phyloP scores from a whole-genome alignment of 2,888 invertebrate species.

The Orchesellides sinensis region DNA sequence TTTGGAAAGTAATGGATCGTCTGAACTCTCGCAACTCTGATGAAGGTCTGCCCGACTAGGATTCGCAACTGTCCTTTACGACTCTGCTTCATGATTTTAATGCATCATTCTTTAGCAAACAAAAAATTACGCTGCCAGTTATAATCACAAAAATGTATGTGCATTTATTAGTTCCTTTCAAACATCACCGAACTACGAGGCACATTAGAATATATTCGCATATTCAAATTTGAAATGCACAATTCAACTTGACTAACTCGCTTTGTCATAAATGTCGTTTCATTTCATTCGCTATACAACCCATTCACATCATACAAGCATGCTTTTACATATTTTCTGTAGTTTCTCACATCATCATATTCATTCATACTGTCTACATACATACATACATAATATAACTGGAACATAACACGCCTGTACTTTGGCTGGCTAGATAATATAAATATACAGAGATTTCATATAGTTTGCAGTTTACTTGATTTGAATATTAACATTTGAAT shows the following conservation, averaged over 20 bases:
- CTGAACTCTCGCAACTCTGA: conserved; percentile 10
- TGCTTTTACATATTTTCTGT: background rate
- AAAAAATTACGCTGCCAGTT: background rate
- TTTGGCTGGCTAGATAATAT: conserved; percentile 14
- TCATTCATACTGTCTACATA: conserved; percentile 10
- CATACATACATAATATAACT: conserved; percentile 24
- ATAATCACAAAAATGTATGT: conserved; percentile 49
- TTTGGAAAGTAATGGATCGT: conserved; percentile 12
- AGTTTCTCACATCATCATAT: too few species aligned
- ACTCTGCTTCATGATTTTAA: background rate
- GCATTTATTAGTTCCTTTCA: conserved; percentile 54
- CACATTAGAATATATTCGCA: conserved; percentile 52
- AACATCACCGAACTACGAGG: conserved; percentile 52
- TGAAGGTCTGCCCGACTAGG: background rate
- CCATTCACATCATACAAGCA: background rate
- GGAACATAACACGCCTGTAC: conserved; percentile 25
- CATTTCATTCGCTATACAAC: background rate
- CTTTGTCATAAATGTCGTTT: background rate
- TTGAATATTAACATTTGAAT: conserved; percentile 7
- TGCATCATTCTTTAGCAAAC: background rate
- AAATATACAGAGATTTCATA: conserved; percentile 35
- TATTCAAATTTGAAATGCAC: background rate
- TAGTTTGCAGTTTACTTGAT: conserved; percentile 20
- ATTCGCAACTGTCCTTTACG: conserved; percentile 32
- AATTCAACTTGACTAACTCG: background rate